Conservation (phyloP, 2,797 vertebrate genomes). For the Pantherophis vulpinus region DNA sequence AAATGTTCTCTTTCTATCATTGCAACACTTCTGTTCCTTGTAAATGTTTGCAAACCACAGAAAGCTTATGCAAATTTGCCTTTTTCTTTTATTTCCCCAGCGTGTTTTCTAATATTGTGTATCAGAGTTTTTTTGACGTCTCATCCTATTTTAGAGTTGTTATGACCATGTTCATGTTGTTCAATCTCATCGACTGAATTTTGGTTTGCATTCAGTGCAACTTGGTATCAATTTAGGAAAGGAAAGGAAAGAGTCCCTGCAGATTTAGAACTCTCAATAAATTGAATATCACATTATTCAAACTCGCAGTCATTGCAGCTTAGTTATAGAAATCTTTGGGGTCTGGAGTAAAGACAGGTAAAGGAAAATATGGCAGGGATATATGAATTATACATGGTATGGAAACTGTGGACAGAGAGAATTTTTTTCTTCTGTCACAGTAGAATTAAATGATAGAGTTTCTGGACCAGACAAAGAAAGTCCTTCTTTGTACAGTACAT, state of each 20-base stretch:
- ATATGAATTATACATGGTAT: not conserved
- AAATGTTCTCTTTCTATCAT: not conserved
- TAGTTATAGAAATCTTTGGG: not conserved
- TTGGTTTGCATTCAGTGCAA: not conserved
- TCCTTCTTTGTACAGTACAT: not conserved
- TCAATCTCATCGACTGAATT: not conserved
- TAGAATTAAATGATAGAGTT: not conserved
- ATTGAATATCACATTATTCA: not conserved
- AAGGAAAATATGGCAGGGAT: not conserved
- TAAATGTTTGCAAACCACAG: not conserved
- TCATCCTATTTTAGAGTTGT: not conserved
- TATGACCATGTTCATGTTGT: not conserved
- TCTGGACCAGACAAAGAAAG: not conserved
- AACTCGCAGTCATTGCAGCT: not conserved
- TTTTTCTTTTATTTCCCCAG: not conserved
- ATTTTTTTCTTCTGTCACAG: not conserved
- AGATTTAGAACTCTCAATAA: not conserved
- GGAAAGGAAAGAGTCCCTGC: not conserved
- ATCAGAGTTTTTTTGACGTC: not conserved
- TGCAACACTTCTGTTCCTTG: not conserved
- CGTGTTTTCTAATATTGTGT: not conserved
- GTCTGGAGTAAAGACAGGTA: not conserved
- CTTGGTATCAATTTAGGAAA: not conserved
- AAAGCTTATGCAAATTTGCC: not conserved
- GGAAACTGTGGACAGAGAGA: not conserved